These are phyloP conservation scores for Limnodromus scolopaceus DNA, from an alignment of 2,797 vertebrate genomes.

Conservation along the genomic window DNA sequence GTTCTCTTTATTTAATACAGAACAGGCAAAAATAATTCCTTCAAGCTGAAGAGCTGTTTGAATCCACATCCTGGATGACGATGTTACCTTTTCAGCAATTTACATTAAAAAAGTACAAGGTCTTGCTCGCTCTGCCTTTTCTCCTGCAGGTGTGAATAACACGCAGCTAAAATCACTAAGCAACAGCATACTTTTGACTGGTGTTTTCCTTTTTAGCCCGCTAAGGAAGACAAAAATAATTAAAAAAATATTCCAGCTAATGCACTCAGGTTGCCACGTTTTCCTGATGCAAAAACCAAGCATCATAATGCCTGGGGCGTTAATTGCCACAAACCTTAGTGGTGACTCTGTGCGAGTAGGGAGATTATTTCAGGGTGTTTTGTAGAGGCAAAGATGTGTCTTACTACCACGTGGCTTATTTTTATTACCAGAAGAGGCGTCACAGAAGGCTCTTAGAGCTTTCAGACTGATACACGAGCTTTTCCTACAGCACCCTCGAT, in stretches of 20 bases:
- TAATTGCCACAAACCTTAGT: neutral
- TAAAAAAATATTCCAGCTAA: neutral
- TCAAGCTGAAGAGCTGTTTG: neutral
- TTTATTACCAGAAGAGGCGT: neutral
- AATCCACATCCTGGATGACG: neutral
- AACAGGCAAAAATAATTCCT: neutral
- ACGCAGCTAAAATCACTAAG: neutral
- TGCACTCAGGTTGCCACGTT: neutral
- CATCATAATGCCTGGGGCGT: neutral
- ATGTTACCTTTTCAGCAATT: neutral
- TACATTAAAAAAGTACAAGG: neutral
- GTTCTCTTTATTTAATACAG: neutral
- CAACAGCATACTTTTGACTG: neutral
- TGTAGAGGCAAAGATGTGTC: neutral
- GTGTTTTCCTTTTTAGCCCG: neutral
- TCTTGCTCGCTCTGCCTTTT: neutral
- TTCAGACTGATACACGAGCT: rapidly evolving
- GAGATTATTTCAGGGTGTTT: neutral
- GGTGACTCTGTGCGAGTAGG: neutral
- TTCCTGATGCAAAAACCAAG: neutral
- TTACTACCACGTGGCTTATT: neutral
- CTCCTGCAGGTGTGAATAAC: neutral
- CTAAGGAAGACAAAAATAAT: neutral
- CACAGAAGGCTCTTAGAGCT: neutral
- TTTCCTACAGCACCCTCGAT: neutral